Evolutionary conservation across 2,888 invertebrate genomes (phyloP).

Genomic region (Poecilobothrus nobilitatus): DNA sequence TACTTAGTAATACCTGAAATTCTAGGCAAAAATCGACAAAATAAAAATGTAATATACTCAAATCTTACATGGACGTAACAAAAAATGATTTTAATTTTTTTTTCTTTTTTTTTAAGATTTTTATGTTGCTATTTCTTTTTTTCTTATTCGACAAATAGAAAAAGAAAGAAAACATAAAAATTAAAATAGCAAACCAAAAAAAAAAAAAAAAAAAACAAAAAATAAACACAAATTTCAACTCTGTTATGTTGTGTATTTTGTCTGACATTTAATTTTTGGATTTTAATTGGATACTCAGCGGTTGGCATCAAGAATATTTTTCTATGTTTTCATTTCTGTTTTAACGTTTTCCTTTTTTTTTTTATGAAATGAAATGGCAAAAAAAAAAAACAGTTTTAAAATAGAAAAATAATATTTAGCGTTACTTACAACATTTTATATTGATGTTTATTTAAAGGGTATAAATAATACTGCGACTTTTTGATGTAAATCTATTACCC

Average conservation of each 20-base stretch:
- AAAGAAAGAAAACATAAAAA: neutral
- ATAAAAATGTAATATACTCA: neutral
- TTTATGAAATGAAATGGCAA: neutral
- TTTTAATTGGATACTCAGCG: conserved; percentile 44
- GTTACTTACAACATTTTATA: neutral
- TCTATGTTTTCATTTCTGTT: neutral
- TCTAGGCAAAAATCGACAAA: neutral
- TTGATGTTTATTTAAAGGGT: too few species aligned
- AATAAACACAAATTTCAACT: neutral
- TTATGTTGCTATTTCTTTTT: neutral
- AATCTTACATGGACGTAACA: neutral
- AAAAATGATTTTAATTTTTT: too few species aligned
- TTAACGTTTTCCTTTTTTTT: neutral
- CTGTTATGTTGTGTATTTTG: conserved; percentile 17
- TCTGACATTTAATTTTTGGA: conserved; percentile 44
- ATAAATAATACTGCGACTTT: too few species aligned
- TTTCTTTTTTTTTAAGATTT: neutral
- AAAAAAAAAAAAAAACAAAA: too few species aligned
- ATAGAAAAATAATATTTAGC: neutral
- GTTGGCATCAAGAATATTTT: conserved; percentile 1
- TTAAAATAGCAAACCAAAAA: too few species aligned
- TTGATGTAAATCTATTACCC: too few species aligned
- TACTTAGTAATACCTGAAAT: neutral
- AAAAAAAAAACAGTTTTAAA: neutral
- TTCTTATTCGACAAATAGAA: neutral